Evolutionary conservation across 2,797 vertebrate genomes (phyloP).

Genomic region (Muraenolepis orangiensis): DNA sequence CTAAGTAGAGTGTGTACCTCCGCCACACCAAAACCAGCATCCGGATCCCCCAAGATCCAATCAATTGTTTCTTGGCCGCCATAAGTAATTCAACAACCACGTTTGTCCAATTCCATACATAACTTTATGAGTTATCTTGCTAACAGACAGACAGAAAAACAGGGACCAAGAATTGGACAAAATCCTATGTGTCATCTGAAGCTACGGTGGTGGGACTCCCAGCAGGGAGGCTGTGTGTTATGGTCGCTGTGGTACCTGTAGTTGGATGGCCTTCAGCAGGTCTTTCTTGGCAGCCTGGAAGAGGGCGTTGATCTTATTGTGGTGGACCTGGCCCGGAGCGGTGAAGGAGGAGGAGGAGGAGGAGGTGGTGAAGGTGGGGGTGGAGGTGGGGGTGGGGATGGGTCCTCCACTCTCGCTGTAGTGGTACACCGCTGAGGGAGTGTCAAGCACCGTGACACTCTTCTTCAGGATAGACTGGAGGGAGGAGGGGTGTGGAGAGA

Average conservation of each 20-base stretch:
- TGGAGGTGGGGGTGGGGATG: neutral
- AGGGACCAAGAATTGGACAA: no score
- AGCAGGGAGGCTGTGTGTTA: no score
- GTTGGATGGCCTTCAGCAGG: slow-evolving; percentile 83
- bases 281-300: slow-evolving; percentile 90
- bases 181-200: no score
- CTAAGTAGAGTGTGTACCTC: no score
- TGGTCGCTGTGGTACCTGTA: slow-evolving; percentile 68
- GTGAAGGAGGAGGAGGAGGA: neutral
- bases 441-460: slow-evolving; percentile 76
- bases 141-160: no score
- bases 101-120: no score
- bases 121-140: no score
- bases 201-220: no score
- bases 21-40: no score
- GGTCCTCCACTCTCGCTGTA: slow-evolving; percentile 66
- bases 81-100: no score
- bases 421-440: slow-evolving; percentile 79
- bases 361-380: neutral
- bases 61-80: no score
- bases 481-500: slow-evolving; percentile 1
- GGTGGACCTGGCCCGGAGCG: slow-evolving; percentile 47
- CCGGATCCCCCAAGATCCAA: no score
- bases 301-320: slow-evolving; percentile 76
- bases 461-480: slow-evolving; percentile 78